These are phyloP conservation scores for Lasioglossum albipes DNA, from an alignment of 1,140 invertebrate genomes.

Conservation along the genomic window DNA sequence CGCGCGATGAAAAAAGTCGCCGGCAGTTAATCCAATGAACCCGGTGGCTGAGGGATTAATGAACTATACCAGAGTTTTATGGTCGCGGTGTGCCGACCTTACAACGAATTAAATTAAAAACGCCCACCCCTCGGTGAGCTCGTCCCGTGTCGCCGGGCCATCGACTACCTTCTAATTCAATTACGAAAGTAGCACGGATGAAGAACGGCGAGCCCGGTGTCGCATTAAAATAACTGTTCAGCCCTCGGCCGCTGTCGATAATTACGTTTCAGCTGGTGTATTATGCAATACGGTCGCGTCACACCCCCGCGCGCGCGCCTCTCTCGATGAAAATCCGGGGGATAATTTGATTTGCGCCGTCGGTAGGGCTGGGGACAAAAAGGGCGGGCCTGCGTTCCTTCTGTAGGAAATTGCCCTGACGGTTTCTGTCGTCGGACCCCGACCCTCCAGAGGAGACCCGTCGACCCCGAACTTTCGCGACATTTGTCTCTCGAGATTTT, in stretches of 20 bases:
- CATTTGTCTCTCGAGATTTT: background rate
- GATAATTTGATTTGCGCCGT: slow-evolving; percentile 53
- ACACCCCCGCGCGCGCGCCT: slow-evolving; percentile 16
- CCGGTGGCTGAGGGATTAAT: slow-evolving; percentile 48
- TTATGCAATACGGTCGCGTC: slow-evolving; percentile 52
- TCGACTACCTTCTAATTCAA: slow-evolving; percentile 57
- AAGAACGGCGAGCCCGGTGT: slow-evolving; percentile 45
- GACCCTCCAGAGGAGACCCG: background rate
- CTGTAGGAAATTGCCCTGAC: slow-evolving; percentile 18
- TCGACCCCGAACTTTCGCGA: background rate
- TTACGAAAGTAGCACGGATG: slow-evolving; percentile 53
- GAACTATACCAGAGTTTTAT: slow-evolving; percentile 54
- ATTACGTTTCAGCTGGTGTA: slow-evolving; percentile 61
- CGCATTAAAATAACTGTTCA: slow-evolving; percentile 61
- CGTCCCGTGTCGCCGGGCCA: slow-evolving; percentile 25
- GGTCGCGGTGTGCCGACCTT: slow-evolving; percentile 47
- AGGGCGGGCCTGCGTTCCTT: slow-evolving; percentile 11
- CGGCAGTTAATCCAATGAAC: slow-evolving; percentile 49
- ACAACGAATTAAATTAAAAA: slow-evolving; percentile 64
- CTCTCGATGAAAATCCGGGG: slow-evolving; percentile 11
- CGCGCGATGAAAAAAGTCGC: background rate
- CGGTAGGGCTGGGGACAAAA: slow-evolving; percentile 1
- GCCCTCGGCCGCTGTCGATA: slow-evolving; percentile 48
- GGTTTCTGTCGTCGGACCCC: background rate
- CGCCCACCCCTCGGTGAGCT: slow-evolving; percentile 3